A percentile compares a stretch with the other conserved stretches of the same genome.
Evolutionary conservation across 2,797 vertebrate genomes (phyloP).

Genomic region (Orientallactaga sibirica): DNA sequence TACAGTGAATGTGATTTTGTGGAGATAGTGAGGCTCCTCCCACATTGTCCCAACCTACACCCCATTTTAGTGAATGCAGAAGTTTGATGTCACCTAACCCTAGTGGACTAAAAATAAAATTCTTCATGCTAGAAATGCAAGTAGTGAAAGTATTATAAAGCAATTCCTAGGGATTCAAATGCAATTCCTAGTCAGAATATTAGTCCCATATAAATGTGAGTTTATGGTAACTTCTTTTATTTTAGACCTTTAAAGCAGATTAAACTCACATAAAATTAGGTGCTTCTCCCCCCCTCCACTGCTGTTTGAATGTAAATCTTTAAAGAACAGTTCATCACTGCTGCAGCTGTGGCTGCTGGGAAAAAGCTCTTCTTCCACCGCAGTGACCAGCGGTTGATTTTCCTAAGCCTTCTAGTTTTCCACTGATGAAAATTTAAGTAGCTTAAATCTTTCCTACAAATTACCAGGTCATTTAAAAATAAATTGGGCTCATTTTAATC

Average conservation of each 20-base stretch:
- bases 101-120: background rate
- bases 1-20: background rate
- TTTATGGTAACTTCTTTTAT: conserved; percentile 49
- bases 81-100: background rate
- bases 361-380: background rate
- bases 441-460: conserved; percentile 83
- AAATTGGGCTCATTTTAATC: conserved; percentile 88
- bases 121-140: background rate
- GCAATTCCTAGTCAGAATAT: conserved; percentile 65
- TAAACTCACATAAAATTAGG: conserved; percentile 34
- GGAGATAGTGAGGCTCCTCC: fast-evolving
- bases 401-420: conserved; percentile 65
- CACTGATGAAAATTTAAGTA: conserved; percentile 83
- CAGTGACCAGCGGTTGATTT: background rate
- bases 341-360: background rate
- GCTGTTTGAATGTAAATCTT: conserved; percentile 49
- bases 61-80: background rate
- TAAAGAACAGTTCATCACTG: background rate
- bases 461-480: conserved; percentile 88
- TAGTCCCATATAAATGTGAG: background rate
- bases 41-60: background rate
- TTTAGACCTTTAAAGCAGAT: conserved; percentile 48
- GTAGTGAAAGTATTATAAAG: background rate
- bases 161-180: background rate
- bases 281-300: background rate